Percentiles rank a stretch among this genome's conserved stretches.
Evolutionary conservation across 2,113 vertebrate genomes (phyloP).

Genomic region (Psilopsiagon aymara): DNA sequence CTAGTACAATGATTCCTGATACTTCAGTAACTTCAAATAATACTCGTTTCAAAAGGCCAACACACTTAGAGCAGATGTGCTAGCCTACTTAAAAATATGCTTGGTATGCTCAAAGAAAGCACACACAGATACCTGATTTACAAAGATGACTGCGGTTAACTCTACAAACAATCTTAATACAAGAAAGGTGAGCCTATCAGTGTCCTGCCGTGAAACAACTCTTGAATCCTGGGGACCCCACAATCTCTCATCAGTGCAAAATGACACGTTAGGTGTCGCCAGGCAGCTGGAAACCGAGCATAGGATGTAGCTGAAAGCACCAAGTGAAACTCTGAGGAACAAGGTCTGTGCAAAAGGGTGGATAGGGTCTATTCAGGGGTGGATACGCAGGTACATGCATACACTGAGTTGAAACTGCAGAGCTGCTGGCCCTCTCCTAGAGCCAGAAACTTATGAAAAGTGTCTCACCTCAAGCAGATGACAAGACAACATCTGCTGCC

Average conservation of each 20-base stretch:
- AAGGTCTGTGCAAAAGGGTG: background rate
- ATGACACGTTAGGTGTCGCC: background rate
- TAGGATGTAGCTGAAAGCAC: background rate
- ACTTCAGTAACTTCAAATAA: background rate
- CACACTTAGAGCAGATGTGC: background rate
- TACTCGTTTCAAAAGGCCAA: background rate
- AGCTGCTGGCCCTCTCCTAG: background rate
- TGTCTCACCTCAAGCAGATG: background rate
- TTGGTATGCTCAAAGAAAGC: background rate
- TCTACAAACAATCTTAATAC: background rate
- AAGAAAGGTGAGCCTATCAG: background rate
- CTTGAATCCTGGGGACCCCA: background rate
- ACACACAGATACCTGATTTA: background rate
- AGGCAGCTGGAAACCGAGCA: background rate
- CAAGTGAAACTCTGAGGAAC: background rate
- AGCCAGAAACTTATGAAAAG: background rate
- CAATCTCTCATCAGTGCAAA: background rate
- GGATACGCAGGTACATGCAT: background rate
- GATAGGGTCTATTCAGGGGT: background rate
- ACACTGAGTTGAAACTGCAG: background rate
- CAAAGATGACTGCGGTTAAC: background rate
- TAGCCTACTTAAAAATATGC: background rate
- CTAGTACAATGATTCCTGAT: background rate
- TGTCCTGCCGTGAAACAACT: background rate
- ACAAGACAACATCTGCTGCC: background rate